Evolutionary conservation across 2,888 invertebrate species (phyloP).

Genomic region (Pandemis heparana): DNA sequence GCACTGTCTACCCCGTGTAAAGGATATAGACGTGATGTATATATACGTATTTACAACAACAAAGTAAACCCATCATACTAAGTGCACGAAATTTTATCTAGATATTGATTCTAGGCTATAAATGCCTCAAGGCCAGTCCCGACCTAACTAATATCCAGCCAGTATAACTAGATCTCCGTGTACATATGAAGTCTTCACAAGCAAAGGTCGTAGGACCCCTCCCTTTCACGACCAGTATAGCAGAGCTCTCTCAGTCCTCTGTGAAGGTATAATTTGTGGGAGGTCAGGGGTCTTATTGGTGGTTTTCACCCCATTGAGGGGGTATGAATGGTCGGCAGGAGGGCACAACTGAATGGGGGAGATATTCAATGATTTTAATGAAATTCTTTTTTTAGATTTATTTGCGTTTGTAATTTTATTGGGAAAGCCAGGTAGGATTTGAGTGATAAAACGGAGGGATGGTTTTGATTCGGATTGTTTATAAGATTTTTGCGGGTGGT

Average conservation of each 20-base stretch:
- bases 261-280: not conserved
- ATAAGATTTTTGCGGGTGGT: too few relatives aligned
- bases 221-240: not conserved
- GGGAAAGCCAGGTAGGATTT: conserved; percentile 3
- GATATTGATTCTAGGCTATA: conserved; percentile 1
- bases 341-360: conserved; percentile 7
- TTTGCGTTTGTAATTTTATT: conserved; percentile 15
- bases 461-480: not conserved
- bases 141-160: not conserved
- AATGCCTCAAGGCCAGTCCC: conserved; percentile 5
- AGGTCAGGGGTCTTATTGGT: not conserved
- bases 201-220: not conserved
- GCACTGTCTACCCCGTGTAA: too few relatives aligned
- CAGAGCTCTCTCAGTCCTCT: not conserved
- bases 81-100: not conserved
- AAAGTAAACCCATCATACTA: not conserved
- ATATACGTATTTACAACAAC: not conserved
- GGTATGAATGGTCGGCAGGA: conserved; percentile 17
- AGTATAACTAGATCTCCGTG: not conserved
- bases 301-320: conserved; percentile 20
- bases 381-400: conserved; percentile 40
- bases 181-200: not conserved
- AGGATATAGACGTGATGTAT: too few relatives aligned
- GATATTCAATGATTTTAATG: conserved; percentile 23
- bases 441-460: not conserved